phyloP scores from a whole-genome alignment of 92 coral and sea anemone genomes.

The Paramuricea clavata region DNA sequence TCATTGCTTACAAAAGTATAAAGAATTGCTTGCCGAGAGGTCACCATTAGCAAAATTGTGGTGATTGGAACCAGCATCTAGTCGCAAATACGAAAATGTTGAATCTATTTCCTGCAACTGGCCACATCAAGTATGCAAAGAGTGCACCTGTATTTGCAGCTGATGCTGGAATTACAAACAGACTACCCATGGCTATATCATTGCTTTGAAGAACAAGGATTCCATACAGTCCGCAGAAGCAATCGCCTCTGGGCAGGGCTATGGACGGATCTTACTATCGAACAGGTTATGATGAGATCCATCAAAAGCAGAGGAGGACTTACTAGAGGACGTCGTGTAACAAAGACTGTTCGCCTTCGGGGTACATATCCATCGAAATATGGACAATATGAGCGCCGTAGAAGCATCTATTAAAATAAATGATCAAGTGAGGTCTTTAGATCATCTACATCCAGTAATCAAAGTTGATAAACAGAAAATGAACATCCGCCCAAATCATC shows the following conservation, averaged over 20 bases:
- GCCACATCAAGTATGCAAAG: slow-evolving; percentile 42
- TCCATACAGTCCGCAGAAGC: slow-evolving; percentile 55
- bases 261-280: slow-evolving; percentile 60
- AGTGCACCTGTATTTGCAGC: slow-evolving; percentile 23
- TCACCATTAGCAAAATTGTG: background rate
- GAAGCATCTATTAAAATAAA: slow-evolving; percentile 34
- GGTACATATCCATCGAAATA: slow-evolving; percentile 12
- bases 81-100: slow-evolving; percentile 31
- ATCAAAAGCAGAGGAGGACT: slow-evolving; percentile 64
- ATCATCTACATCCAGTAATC: slow-evolving; percentile 31
- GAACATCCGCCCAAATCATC: slow-evolving; percentile 41
- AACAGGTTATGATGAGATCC: slow-evolving; percentile 60
- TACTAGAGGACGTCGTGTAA: slow-evolving; percentile 58
- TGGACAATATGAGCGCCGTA: slow-evolving; percentile 14
- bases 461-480: slow-evolving; percentile 29
- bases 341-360: slow-evolving; percentile 34
- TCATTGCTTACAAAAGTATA: slow-evolving; percentile 27
- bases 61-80: slow-evolving; percentile 60
- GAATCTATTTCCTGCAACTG: slow-evolving; percentile 42
- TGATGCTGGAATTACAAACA: slow-evolving; percentile 25
- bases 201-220: slow-evolving; percentile 43
- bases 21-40: background rate
- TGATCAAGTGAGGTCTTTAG: slow-evolving; percentile 30
- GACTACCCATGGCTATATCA: slow-evolving; percentile 46
- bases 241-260: slow-evolving; percentile 63